These are phyloP conservation scores for Bubo bubo DNA, from an alignment of 2,113 vertebrate genomes.

Conservation along the genomic window DNA sequence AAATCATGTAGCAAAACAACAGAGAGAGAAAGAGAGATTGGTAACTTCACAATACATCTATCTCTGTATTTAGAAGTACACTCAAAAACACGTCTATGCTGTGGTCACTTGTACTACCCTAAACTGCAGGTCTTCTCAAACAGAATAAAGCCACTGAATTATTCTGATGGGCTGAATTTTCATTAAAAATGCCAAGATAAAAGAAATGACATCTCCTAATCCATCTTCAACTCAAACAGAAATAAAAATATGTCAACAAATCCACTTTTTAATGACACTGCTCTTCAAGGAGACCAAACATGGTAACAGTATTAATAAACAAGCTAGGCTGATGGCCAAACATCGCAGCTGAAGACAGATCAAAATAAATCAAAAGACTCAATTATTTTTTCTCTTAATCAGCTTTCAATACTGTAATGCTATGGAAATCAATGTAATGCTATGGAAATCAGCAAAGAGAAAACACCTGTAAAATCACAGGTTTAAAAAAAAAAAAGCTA, in stretches of 20 bases:
- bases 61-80: no score
- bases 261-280: background rate
- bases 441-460: background rate
- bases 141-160: no score
- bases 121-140: no score
- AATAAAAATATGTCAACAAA: background rate
- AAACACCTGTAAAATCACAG: background rate
- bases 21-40: no score
- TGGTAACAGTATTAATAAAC: background rate
- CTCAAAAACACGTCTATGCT: no score
- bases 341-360: background rate
- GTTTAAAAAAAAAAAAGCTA: background rate
- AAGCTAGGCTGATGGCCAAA: background rate
- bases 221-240: background rate
- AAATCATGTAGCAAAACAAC: no score
- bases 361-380: background rate
- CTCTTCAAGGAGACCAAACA: background rate
- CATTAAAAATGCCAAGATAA: no score
- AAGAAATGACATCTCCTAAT: background rate
- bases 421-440: background rate
- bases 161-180: no score
- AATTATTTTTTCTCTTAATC: background rate
- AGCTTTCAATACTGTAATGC: background rate
- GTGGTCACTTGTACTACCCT: no score
- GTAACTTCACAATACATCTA: no score